phyloP scores from a whole-genome alignment of 2,113 vertebrate genomes.

The Strix aluco region DNA sequence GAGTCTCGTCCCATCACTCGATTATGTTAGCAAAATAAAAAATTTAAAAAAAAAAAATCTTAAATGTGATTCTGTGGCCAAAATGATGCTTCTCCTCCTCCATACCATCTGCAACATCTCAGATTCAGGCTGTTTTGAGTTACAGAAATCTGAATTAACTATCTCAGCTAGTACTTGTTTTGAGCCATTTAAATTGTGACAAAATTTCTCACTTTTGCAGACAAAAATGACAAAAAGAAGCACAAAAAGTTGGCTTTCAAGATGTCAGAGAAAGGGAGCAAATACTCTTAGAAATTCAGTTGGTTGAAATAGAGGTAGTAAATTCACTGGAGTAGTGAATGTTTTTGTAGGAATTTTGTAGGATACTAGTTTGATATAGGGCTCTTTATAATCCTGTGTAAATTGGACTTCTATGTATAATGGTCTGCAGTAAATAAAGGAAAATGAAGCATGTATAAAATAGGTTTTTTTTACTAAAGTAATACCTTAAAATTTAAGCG shows the following conservation, averaged over 20 bases:
- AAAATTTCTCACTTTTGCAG: background rate
- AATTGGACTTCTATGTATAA: background rate
- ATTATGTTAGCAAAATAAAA: background rate
- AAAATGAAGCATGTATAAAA: background rate
- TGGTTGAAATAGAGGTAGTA: background rate
- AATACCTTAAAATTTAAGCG: background rate
- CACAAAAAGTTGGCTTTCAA: background rate
- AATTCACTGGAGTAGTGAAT: background rate
- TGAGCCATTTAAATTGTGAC: background rate
- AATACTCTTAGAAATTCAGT: background rate
- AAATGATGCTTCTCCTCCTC: conserved; percentile 27
- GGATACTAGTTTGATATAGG: background rate
- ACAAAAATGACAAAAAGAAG: background rate
- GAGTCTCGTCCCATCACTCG: background rate
- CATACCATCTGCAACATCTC: conserved; percentile 56
- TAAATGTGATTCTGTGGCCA: background rate
- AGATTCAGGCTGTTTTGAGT: conserved; percentile 16
- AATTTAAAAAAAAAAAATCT: background rate
- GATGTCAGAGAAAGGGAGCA: background rate
- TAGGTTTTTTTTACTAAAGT: background rate
- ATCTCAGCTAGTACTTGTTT: background rate
- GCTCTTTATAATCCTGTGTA: background rate
- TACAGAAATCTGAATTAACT: conserved; percentile 30
- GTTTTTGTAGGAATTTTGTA: background rate
- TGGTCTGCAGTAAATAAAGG: background rate